phyloP scores from a whole-genome alignment of 2,113 vertebrate genomes.

The Psittacula cyanocephala region DNA sequence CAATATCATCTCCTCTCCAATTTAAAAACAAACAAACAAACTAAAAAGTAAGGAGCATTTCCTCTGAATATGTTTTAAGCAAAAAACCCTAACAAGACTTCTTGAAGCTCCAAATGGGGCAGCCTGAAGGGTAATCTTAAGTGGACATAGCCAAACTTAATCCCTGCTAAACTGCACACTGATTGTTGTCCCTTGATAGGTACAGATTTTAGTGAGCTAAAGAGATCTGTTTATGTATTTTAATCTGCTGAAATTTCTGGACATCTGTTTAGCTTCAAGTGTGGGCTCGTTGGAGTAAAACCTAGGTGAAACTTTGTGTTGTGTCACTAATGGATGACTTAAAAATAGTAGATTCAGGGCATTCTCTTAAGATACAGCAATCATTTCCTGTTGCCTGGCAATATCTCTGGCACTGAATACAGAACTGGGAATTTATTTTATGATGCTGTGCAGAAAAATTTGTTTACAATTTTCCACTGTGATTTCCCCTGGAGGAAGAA shows the following conservation, averaged over 20 bases:
- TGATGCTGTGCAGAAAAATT: slow-evolving; percentile 44
- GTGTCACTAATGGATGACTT: not conserved
- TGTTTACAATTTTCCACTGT: slow-evolving; percentile 50
- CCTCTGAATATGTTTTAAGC: not conserved
- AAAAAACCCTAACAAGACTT: not conserved
- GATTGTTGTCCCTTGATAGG: not conserved
- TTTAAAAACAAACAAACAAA: not conserved
- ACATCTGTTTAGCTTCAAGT: not conserved
- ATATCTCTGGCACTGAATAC: not conserved
- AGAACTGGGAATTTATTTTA: slow-evolving; percentile 45
- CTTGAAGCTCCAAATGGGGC: not conserved
- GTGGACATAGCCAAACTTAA: not conserved
- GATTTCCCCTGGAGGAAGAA: slow-evolving; percentile 46
- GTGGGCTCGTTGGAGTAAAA: not conserved
- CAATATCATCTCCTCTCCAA: not conserved
- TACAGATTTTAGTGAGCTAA: not conserved
- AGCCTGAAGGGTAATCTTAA: not conserved
- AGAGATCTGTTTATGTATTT: not conserved
- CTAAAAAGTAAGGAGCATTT: not conserved
- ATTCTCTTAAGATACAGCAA: slow-evolving; percentile 16
- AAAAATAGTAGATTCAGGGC: slow-evolving; percentile 32
- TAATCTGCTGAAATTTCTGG: not conserved
- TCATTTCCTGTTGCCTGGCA: slow-evolving; percentile 57
- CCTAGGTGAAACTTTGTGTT: not conserved
- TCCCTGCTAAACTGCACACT: not conserved